Base-by-base conservation (phyloP, 2,113 vertebrate species). In the Isichthys henryi region DNA sequence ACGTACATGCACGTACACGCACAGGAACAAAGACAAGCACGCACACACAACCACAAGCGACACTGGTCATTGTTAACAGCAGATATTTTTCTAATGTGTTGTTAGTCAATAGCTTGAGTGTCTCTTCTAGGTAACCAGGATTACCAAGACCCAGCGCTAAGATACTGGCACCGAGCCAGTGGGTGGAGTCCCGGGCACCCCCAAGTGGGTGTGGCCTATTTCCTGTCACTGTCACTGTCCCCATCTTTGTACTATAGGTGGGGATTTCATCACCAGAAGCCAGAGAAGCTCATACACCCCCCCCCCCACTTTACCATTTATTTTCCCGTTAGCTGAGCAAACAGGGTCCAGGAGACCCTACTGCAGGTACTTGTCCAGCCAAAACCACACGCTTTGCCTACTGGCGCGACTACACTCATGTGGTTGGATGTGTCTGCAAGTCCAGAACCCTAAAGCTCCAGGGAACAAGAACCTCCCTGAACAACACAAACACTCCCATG, bases 401-500 rank as follows among this genome's bases (percentile, higher is more conserved):
- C 91, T 92, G 88, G 90, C 91, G 90, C 91, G 89, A 56, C 80
- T 85, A 91, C 90, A 91, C 91, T 89, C 58, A 89, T 89, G 92
- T 91, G 82, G 82, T 53, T 66, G 31, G 23, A 31, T 89, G 90
- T 23, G 45, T 88, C 77, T 27, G 88, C 35, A 62, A 49, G 89
- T 10, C 46, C 50, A 83, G 52, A 91, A 89, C 89, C 82, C 84
- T 35, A 92, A 92, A 93, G 92, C 94, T 95, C 93, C 94, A 93
- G 90, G 92, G 89, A 94, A 93, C 92, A 92, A 93, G 90, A 90
- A 90, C 92, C 92, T 94, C 94, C 94, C 94, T 88, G 35, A 92
- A 91, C 90, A 89, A 94, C 94, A 95, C 93, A 82, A 93, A 94
- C 92, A 93, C 93, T 21, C 2, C 23, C 93, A 92, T 94, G 94